Evolutionary conservation across 2,113 vertebrate species (phyloP), one percentile per base, ranked within the genome.

Genomic region (Clarias gariepinus): DNA sequence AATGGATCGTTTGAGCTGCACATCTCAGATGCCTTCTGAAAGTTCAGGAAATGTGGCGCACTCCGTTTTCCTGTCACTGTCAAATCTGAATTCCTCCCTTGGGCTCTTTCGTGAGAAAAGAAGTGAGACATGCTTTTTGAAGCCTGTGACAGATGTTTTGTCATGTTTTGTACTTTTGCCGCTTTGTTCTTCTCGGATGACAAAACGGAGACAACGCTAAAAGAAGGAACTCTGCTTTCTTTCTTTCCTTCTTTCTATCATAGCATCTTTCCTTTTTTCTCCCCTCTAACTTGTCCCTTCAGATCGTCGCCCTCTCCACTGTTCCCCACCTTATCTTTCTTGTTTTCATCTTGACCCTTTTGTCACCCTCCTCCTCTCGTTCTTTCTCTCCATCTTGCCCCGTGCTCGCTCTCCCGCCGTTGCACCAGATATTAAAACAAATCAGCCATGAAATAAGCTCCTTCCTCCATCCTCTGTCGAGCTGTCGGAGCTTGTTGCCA

Each of bases 361-460:
- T 58, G 25, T 81, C 52, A 60, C 81, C 66, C 78, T 82, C 83
- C 47, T 63, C 36, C 71, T 53, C 74, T 74, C 41, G 28, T 52
- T 64, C 69, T 63, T 82, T 74, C 73, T 81, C 79, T 78, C 84
- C 78, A 21, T 82, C 66, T 63, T 85, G 88, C 85, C 86, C 85
- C 87, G 60, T 77, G 73, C 80, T 66, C 66, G 55, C 87, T 92
- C 85, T 91, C 91, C 91, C 87, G 91, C 90, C 90, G 91, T 91
- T 92, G 91, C 93, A 91, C 79, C 87, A 91, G 92, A 93, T 93
- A 94, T 94, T 93, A 94, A 93, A 93, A 92, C 93, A 93, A 94
- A 95, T 94, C 93, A 94, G 93, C 92, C 94, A 93, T 95, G 94
- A 95, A 95, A 95, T 95, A 94, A 95, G 93, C 93, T 95, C 91